phyloP scores from a whole-genome alignment of 2,797 vertebrate genomes.

The Momotus momota region DNA sequence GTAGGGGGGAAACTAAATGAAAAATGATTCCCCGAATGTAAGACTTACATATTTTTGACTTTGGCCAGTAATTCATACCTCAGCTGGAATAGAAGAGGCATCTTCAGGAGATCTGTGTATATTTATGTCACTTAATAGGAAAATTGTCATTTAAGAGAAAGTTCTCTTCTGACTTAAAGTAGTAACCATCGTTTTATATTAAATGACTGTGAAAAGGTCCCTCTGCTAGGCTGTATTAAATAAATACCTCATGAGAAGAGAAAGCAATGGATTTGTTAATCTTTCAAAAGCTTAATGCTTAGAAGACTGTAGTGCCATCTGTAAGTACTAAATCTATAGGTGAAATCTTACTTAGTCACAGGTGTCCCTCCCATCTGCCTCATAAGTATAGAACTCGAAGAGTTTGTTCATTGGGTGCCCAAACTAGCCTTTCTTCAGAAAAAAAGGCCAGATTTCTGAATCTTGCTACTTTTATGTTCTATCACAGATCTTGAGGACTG shows the following conservation, averaged over 20 bases:
- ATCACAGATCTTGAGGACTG: background rate
- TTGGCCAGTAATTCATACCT: background rate
- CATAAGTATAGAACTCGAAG: background rate
- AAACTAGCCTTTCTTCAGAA: background rate
- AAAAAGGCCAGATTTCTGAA: background rate
- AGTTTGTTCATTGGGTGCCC: background rate
- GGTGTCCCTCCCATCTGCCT: background rate
- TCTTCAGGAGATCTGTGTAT: background rate
- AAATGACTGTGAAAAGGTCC: background rate
- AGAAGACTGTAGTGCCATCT: background rate
- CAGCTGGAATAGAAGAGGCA: background rate
- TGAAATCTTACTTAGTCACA: background rate
- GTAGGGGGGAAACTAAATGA: background rate
- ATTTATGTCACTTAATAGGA: background rate
- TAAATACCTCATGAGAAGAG: background rate
- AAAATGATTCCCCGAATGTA: background rate
- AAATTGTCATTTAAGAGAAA: background rate
- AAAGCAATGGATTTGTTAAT: background rate
- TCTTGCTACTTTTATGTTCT: background rate
- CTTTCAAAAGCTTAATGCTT: background rate
- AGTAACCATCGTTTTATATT: background rate
- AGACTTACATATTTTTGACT: background rate
- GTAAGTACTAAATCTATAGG: background rate
- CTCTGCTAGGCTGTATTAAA: background rate
- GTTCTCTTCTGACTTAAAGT: background rate